Conservation (phyloP, 2,888 invertebrate species). For the Orchesella flavescens region DNA sequence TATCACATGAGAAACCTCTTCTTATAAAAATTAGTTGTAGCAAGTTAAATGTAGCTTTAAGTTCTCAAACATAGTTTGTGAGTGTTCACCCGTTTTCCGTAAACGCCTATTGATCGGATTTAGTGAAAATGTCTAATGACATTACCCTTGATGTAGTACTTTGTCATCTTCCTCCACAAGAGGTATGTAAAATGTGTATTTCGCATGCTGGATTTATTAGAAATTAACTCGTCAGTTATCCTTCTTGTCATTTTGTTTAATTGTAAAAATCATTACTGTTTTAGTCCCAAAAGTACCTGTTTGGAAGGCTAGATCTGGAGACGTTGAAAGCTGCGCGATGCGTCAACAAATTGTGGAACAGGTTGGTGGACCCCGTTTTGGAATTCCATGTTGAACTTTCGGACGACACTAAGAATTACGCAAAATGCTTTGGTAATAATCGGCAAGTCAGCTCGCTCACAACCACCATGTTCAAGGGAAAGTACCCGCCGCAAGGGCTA, state of each 20-base stretch:
- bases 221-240: no score
- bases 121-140: background rate
- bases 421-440: slow-evolving; percentile 7
- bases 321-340: slow-evolving; percentile 14
- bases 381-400: slow-evolving; percentile 23
- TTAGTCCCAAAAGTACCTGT: slow-evolving; percentile 12
- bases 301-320: slow-evolving; percentile 19
- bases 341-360: slow-evolving; percentile 30
- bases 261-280: background rate
- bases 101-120: background rate
- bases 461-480: slow-evolving; percentile 23
- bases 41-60: no score
- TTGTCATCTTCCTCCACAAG: background rate
- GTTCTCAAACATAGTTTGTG: no score
- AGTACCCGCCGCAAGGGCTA: slow-evolving; percentile 14
- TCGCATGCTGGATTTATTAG: no score
- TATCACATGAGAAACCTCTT: no score
- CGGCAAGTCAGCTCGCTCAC: background rate
- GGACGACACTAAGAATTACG: slow-evolving; percentile 10
- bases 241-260: no score
- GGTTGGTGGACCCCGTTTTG: slow-evolving; percentile 31
- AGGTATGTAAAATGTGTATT: background rate
- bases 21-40: no score
- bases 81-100: background rate
- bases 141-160: background rate